Percentiles rank a stretch among this genome's conserved stretches.
phyloP scores from a whole-genome alignment of 2,888 invertebrate species.

The Vandiemenella viatica region DNA sequence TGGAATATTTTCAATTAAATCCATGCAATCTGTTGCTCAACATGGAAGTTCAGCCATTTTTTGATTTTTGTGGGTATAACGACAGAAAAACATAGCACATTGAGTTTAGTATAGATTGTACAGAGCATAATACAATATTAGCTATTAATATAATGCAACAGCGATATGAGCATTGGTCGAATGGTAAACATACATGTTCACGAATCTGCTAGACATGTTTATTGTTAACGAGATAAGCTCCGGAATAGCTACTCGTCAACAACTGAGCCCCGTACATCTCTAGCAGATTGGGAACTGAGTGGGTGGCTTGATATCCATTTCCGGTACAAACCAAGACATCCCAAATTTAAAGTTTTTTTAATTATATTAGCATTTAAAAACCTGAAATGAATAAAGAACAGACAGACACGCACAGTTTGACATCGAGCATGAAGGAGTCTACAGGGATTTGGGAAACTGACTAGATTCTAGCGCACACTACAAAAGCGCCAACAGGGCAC shows the following conservation, averaged over 20 bases:
- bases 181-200: constrained; percentile 20
- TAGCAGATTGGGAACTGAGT: constrained; percentile 29
- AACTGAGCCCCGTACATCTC: constrained; percentile 40
- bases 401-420: constrained; percentile 18
- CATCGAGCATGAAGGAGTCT: constrained; percentile 25
- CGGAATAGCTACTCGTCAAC: constrained; percentile 34
- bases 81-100: constrained; percentile 16
- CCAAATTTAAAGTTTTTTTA: constrained; percentile 19
- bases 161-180: constrained; percentile 16
- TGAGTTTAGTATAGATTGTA: constrained; percentile 23
- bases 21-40: constrained; percentile 11
- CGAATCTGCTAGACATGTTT: constrained; percentile 25
- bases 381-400: constrained; percentile 16
- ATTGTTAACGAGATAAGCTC: constrained; percentile 21
- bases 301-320: constrained; percentile 18
- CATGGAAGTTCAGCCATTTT: not conserved
- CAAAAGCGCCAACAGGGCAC: constrained; percentile 21
- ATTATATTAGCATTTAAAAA: constrained; percentile 15
- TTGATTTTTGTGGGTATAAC: constrained; percentile 4
- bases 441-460: constrained; percentile 22
- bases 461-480: constrained; percentile 28
- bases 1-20: constrained; percentile 10
- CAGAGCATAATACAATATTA: constrained; percentile 19
- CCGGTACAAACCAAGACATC: constrained; percentile 23
- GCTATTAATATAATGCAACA: constrained; percentile 19